Evolutionary conservation across 1,140 invertebrate species (phyloP).

Genomic region (Xylocopa sonorina): DNA sequence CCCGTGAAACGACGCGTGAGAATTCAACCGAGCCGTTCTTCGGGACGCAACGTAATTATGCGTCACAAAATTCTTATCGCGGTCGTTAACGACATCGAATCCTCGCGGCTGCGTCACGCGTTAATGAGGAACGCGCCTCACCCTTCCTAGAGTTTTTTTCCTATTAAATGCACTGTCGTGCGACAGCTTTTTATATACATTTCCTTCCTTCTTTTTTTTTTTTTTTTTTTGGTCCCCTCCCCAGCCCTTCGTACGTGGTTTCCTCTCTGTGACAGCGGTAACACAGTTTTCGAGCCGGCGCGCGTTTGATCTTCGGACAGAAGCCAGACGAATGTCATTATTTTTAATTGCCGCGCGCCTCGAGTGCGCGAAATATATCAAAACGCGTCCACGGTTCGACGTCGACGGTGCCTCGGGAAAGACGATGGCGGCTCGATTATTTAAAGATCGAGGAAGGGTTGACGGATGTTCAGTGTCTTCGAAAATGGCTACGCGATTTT

Average conservation of each 20-base stretch:
- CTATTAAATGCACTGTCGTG: slow-evolving; percentile 14
- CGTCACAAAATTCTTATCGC: neutral
- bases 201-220: neutral
- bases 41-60: slow-evolving; percentile 26
- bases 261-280: slow-evolving; percentile 1
- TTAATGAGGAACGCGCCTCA: slow-evolving; percentile 34
- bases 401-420: neutral
- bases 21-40: neutral
- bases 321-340: slow-evolving; percentile 58
- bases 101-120: slow-evolving; percentile 2
- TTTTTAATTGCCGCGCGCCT: slow-evolving; percentile 51
- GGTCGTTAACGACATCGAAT: slow-evolving; percentile 18
- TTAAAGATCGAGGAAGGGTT: neutral
- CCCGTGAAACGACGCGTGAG: neutral
- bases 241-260: neutral
- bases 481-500: no score
- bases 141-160: neutral
- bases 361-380: slow-evolving; percentile 18
- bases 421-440: neutral
- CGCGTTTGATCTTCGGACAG: slow-evolving; percentile 44
- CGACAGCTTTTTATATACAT: neutral
- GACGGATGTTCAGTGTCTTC: no score
- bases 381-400: slow-evolving; percentile 23
- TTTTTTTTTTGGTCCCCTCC: neutral
- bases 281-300: slow-evolving; percentile 3